Conservation (phyloP, 2,113 vertebrate genomes). For the Gymnobelideus leadbeateri region DNA sequence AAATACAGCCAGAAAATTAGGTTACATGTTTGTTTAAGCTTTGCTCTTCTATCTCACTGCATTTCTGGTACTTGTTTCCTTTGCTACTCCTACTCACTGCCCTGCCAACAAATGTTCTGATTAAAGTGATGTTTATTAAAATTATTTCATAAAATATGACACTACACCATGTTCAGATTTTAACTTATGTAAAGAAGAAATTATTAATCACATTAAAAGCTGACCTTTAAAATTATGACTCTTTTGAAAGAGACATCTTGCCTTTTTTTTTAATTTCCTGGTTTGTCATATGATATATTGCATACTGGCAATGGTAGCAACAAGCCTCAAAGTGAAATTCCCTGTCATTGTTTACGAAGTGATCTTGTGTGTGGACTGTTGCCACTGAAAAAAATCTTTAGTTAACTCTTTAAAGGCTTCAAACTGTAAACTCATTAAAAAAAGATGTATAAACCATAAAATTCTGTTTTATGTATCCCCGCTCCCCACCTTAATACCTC, state of each 20-base stretch:
- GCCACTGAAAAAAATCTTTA: neutral
- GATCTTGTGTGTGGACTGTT: neutral
- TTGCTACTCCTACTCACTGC: constrained; percentile 46
- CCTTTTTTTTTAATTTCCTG: neutral
- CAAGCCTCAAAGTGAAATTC: neutral
- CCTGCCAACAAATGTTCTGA: constrained; percentile 52
- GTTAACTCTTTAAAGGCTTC: neutral
- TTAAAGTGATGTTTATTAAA: constrained; percentile 37
- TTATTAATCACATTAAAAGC: constrained; percentile 48
- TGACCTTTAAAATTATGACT: constrained; percentile 48
- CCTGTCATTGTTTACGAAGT: neutral
- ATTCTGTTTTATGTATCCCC: neutral
- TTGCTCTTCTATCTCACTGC: constrained; percentile 37
- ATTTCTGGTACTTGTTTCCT: constrained; percentile 30
- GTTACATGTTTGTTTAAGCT: constrained; percentile 16
- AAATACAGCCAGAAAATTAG: constrained; percentile 34
- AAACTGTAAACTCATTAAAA: neutral
- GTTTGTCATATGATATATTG: neutral
- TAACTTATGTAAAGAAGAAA: constrained; percentile 44
- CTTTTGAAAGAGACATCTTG: constrained; percentile 5
- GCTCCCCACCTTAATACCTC: neutral
- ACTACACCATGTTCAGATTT: constrained; percentile 23
- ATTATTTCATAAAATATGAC: constrained; percentile 22
- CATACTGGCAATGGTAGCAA: neutral
- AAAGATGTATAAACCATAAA: neutral